Evolutionary conservation across 2,113 vertebrate species (phyloP), one percentile per base, ranked within the genome.

Genomic region (Merops nubicus): DNA sequence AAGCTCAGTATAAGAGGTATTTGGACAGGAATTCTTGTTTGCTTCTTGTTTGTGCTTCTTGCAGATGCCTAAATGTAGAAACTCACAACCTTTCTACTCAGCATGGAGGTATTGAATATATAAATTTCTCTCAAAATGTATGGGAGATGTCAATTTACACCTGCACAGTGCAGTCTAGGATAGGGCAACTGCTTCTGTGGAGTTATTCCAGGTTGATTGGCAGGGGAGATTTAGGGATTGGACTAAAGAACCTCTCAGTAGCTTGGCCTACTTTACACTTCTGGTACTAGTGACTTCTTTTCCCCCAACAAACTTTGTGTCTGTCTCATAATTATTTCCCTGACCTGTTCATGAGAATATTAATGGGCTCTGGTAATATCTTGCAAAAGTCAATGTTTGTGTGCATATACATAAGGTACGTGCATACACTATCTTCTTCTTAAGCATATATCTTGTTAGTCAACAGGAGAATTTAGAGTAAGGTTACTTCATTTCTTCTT

Each of bases 351-450:
- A 36, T 42, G 56, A 78, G 40, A 83, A 28, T 75, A 70, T 62
- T 68, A 63, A 29, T 0, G 0, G 22, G 3, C 38, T 88, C 26
- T 54, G 28, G 11, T 75, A 28, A 56, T 51, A 33, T 33, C 8
- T 87, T 45, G 47, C 28, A 79, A 83, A 90, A 68, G 3, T 5
- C 26, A 15, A 20, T 13, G 20, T 43, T 57, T 53, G 5, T 31
- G 11, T 51, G 25, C 26, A 4, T 40, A 34, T 26, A 10, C 7
- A 6, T 54, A 81, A 78, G 11, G 8, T 54, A 33, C 3, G 5
- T 22, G 14, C 13, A 59, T 12, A 16, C 4, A 4, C 5, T 60
- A 0, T 45, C n/a, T 7, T 45, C n/a, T 6, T 74, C 38, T 84
- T 73, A 33, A 11, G 4, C 23, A 38, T 69, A 2, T 12, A 28